Evolutionary conservation across 2,888 invertebrate species (phyloP).

Genomic region (Nezara viridula): DNA sequence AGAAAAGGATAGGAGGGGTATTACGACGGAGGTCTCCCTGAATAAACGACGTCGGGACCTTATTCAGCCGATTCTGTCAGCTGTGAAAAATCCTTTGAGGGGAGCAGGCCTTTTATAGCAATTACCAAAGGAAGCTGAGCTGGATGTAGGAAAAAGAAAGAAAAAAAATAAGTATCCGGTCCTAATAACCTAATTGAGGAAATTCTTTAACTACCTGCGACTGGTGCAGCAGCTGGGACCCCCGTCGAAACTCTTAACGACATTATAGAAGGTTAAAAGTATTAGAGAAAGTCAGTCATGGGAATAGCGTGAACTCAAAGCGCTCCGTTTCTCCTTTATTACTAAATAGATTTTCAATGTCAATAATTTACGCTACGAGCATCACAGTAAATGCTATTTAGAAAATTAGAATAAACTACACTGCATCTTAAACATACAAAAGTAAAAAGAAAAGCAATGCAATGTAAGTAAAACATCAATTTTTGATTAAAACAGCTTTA

Average conservation of each 20-base stretch:
- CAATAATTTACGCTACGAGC: neutral
- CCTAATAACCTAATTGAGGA: conserved; percentile 49
- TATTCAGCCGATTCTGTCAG: conserved; percentile 27
- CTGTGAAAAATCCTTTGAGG: conserved; percentile 42
- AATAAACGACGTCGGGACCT: conserved; percentile 2
- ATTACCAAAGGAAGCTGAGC: conserved; percentile 25
- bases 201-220: conserved; percentile 35
- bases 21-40: neutral
- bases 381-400: no score
- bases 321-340: neutral
- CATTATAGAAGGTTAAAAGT: neutral
- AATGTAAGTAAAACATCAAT: no score
- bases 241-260: neutral
- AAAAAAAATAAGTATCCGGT: conserved; percentile 1
- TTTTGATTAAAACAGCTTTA: no score
- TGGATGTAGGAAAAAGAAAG: neutral
- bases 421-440: no score
- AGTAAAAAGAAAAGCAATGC: no score
- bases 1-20: conserved; percentile 16
- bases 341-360: neutral
- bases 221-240: conserved; percentile 12
- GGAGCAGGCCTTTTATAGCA: neutral
- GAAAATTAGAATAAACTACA: no score
- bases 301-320: neutral
- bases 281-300: neutral